Conservation (phyloP, 2,888 invertebrate genomes). For the Lithophane socia region DNA sequence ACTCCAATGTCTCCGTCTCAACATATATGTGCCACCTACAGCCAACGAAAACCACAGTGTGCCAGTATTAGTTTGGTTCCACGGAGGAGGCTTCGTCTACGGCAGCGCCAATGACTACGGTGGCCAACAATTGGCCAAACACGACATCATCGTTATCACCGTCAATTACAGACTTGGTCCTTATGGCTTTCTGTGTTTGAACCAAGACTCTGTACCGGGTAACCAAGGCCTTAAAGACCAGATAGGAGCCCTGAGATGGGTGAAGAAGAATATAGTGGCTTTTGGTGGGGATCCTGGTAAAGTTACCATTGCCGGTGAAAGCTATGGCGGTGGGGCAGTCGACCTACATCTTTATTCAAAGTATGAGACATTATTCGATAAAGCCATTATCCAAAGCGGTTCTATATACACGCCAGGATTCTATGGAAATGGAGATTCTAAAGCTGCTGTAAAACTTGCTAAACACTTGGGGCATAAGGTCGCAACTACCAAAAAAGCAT, state of each 20-base stretch:
- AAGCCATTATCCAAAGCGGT: conserved; percentile 79
- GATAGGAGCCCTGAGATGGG: conserved; percentile 77
- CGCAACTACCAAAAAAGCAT: conserved; percentile 65
- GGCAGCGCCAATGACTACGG: conserved; percentile 77
- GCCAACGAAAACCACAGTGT: conserved; percentile 60
- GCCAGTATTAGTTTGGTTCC: conserved; percentile 82
- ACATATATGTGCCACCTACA: conserved; percentile 72
- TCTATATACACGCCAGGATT: conserved; percentile 69
- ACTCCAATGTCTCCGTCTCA: conserved; percentile 73
- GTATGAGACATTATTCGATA: conserved; percentile 74
- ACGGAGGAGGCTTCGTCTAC: conserved; percentile 78
- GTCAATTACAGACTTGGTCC: conserved; percentile 81
- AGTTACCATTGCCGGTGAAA: conserved; percentile 81
- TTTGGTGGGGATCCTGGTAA: conserved; percentile 78
- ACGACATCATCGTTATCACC: conserved; percentile 75
- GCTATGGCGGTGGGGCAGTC: conserved; percentile 79
- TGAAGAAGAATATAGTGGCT: conserved; percentile 75
- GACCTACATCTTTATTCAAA: conserved; percentile 77
- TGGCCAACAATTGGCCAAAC: conserved; percentile 74
- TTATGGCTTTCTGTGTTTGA: conserved; percentile 82
- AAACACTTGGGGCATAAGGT: conserved; percentile 69
- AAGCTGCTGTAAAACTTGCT: conserved; percentile 74
- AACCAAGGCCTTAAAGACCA: conserved; percentile 83
- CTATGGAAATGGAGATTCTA: conserved; percentile 67
- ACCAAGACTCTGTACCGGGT: conserved; percentile 74